phyloP scores from a whole-genome alignment of 2,113 vertebrate species.

The Oplegnathus fasciatus region DNA sequence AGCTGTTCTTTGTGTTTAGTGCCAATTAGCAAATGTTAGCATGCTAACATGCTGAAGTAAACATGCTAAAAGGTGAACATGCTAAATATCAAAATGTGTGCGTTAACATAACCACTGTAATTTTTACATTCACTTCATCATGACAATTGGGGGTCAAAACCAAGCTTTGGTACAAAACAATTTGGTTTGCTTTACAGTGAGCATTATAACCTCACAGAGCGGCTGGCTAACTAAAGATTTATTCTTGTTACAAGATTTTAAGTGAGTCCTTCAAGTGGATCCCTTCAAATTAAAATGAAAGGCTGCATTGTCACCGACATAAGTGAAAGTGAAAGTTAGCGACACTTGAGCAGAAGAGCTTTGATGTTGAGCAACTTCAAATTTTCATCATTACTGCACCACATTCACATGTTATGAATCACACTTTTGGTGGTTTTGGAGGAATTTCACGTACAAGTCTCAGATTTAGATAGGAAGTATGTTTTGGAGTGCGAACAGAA shows the following conservation, averaged over 20 bases:
- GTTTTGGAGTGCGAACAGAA: no score
- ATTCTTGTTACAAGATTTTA: neutral
- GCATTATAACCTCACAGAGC: neutral
- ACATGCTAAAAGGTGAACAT: no score
- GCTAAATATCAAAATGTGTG: no score
- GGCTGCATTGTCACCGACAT: neutral
- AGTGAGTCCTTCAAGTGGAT: neutral
- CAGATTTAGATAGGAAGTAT: neutral
- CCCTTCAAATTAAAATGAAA: no score
- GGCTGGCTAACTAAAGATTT: neutral
- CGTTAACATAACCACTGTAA: no score
- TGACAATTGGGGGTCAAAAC: no score
- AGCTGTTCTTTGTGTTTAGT: no score
- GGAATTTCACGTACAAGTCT: neutral
- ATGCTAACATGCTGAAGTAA: no score
- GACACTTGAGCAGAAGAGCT: neutral
- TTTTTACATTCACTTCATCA: no score
- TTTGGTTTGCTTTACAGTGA: no score
- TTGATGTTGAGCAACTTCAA: neutral
- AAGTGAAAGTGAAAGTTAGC: neutral
- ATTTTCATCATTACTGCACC: neutral
- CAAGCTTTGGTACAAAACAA: no score
- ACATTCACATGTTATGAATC: neutral
- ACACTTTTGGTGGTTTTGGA: neutral
- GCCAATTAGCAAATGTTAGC: no score